Evolutionary conservation across 2,888 invertebrate genomes (phyloP), one percentile per base, ranked within the genome.

Genomic region (Drosophila meridionalis): DNA sequence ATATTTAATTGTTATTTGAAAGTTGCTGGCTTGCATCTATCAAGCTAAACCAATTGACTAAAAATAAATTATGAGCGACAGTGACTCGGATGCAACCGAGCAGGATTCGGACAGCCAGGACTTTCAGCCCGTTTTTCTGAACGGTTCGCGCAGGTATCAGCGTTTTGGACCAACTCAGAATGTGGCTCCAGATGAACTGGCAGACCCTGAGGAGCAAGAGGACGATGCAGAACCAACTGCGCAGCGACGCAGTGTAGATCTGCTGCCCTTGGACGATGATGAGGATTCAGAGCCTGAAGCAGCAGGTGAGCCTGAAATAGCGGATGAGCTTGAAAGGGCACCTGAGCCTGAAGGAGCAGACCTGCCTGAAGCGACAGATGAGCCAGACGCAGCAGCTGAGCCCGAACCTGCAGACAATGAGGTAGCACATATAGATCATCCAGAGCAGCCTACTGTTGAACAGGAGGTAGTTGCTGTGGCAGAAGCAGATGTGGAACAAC

Each of bases 11-110:
- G 40, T 43, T 11, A 30, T 28, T 56, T 42, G 12, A 45, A 14
- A 14, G 38, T 53, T 32, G 12, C 12, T 8, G 14, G 40, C 26
- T 26, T 34, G 8, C 26, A 45, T 30, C 4, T 28, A 3, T 32
- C 11, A 9, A n/a, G 5, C 2, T 2, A 11, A 20, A 4, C 2
- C 9, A 48, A 11, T 26, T 38, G 8, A 30, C 3, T 7, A 43
- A 32, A 32, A 4, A 12, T 40, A 32, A 14, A 40, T 4, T 6
- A 70, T 75, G 76, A 57, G 5, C 14, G 71, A 59, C 7, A 64
- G 38, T 38, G 65, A 74, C 11, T 53, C 62, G 5, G 59, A 76
- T 47, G 11, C 32, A 12, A 9, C 26, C 4, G 61, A 48, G 8
- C 48, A 48, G 11, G 45, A 64, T 3, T 32, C 36, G 8, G 73